A percentile compares a stretch with the other conserved stretches of the same genome.
phyloP scores from a whole-genome alignment of 1,140 invertebrate genomes.

The Leptinotarsa lineolata region DNA sequence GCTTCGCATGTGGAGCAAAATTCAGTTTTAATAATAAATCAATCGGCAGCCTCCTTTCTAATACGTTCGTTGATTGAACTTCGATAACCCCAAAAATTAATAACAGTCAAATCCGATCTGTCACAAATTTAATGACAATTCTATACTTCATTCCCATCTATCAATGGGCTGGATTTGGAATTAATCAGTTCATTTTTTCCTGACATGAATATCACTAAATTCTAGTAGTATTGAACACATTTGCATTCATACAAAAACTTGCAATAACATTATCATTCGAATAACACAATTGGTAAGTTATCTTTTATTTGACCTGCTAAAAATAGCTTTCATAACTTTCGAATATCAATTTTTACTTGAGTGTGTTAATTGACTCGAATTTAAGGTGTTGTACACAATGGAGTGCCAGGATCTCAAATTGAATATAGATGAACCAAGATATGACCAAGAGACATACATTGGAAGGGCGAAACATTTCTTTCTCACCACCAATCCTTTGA shows the following conservation, averaged over 20 bases:
- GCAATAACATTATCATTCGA: slow-evolving; percentile 3
- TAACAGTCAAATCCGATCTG: not conserved
- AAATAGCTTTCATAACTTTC: not conserved
- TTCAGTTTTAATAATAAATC: too few relatives aligned
- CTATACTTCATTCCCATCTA: not conserved
- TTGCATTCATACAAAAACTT: not conserved
- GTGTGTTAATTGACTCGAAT: not conserved
- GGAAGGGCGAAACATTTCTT: slow-evolving; percentile 91
- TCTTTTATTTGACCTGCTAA: not conserved
- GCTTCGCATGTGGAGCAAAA: not conserved
- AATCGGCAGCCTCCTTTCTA: too few relatives aligned
- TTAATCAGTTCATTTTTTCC: not conserved
- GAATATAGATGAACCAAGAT: slow-evolving; percentile 80
- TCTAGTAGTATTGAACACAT: not conserved
- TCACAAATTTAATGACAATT: slow-evolving; percentile 2
- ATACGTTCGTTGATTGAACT: not conserved
- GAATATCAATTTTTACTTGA: too few relatives aligned
- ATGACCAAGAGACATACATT: slow-evolving; percentile 84
- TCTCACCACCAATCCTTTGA: slow-evolving; percentile 87
- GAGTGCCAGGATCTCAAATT: slow-evolving; percentile 21
- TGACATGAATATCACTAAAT: not conserved
- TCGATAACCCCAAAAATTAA: not conserved
- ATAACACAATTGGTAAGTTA: not conserved
- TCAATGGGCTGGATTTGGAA: slow-evolving; percentile 1
- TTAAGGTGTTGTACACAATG: slow-evolving; percentile 3